Percentiles rank a stretch among this genome's conserved stretches.
These are phyloP conservation scores for Agonum fuliginosum DNA, from an alignment of 2,888 invertebrate species.

Conservation along the genomic window DNA sequence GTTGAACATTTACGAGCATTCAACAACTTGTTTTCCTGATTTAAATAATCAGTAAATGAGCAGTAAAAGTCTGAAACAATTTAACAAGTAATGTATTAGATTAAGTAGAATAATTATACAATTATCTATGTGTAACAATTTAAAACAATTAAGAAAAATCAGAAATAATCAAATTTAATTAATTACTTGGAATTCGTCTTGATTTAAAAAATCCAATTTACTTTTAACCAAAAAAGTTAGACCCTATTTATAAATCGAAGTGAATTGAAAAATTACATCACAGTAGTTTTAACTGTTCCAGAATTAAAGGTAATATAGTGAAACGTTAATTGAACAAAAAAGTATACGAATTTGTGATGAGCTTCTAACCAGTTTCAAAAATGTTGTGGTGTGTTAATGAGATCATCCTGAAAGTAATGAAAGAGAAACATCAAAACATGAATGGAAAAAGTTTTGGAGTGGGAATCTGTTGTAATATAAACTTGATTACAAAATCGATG, in stretches of 20 bases:
- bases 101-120: background rate
- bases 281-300: background rate
- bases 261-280: background rate
- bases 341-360: background rate
- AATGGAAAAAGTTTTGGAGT: background rate
- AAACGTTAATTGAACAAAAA: background rate
- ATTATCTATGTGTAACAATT: background rate
- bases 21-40: background rate
- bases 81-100: background rate
- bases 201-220: too few relatives aligned
- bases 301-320: background rate
- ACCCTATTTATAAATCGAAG: background rate
- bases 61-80: background rate
- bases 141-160: background rate
- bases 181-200: background rate
- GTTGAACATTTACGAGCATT: background rate
- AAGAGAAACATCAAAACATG: background rate
- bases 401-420: constrained; percentile 1
- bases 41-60: background rate
- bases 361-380: background rate
- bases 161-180: background rate
- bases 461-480: background rate
- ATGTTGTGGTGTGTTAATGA: constrained; percentile 13
- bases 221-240: too few relatives aligned
- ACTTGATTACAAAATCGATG: constrained; percentile 34